A percentile compares a stretch with the other conserved stretches of the same genome.
These are phyloP conservation scores for Hemichromis elongatus DNA, from an alignment of 2,113 vertebrate genomes.

Conservation along the genomic window DNA sequence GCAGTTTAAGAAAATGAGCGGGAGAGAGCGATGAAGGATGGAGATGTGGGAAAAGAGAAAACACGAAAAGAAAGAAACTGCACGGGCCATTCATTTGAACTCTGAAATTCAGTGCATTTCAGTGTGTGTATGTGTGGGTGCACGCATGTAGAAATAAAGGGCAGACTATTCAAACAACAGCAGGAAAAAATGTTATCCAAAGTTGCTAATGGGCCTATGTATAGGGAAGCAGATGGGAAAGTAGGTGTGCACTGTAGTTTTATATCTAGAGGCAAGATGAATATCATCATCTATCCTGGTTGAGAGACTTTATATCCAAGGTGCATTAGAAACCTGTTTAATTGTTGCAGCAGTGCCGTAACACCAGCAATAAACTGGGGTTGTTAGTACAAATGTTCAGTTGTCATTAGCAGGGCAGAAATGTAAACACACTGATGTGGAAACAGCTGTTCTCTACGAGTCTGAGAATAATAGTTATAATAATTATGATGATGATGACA, in stretches of 20 bases:
- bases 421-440: neutral
- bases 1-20: constrained; percentile 53
- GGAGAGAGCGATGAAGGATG: neutral
- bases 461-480: neutral
- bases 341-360: constrained; percentile 12
- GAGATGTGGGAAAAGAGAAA: neutral
- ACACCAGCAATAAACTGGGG: constrained; percentile 23
- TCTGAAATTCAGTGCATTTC: neutral
- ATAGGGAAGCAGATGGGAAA: constrained; percentile 32
- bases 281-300: constrained; percentile 38
- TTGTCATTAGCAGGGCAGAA: constrained; percentile 1
- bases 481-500: neutral
- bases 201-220: neutral
- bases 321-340: constrained; percentile 30
- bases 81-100: neutral
- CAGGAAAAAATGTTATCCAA: neutral
- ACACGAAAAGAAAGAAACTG: neutral
- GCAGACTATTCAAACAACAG: neutral
- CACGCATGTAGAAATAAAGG: neutral
- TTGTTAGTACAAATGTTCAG: constrained; percentile 19
- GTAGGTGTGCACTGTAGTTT: constrained; percentile 31
- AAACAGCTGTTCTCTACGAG: neutral
- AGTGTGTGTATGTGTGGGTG: neutral
- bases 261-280: constrained; percentile 20
- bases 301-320: constrained; percentile 22